phyloP scores from a whole-genome alignment of 2,113 vertebrate species.

The Zosterops lateralis region DNA sequence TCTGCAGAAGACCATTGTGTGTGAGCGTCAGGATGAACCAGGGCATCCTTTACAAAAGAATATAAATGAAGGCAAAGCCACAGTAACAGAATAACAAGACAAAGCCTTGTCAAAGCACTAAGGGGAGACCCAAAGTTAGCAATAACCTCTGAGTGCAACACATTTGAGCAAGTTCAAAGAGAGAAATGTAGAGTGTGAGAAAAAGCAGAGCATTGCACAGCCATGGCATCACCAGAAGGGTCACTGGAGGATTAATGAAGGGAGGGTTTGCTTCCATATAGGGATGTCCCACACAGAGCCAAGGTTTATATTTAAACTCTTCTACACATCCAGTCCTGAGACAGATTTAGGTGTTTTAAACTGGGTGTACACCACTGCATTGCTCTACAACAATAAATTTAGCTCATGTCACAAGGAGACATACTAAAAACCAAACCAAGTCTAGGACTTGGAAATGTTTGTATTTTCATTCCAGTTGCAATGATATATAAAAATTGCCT shows the following conservation, averaged over 20 bases:
- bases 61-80: neutral
- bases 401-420: neutral
- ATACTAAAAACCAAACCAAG: neutral
- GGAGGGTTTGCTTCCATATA: neutral
- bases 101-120: neutral
- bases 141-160: neutral
- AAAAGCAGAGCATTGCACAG: neutral
- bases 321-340: neutral
- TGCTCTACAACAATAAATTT: neutral
- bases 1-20: conserved; percentile 11
- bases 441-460: neutral
- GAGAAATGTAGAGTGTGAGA: rapidly evolving
- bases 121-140: neutral
- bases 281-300: neutral
- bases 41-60: neutral
- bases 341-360: neutral
- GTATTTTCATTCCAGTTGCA: neutral
- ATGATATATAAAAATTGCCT: neutral
- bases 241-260: neutral
- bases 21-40: neutral
- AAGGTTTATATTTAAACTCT: neutral
- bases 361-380: neutral
- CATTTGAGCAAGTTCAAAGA: neutral
- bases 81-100: neutral
- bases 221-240: neutral